Percentiles rank a stretch among this genome's conserved stretches.
These are phyloP conservation scores for Nasonia vitripennis DNA, from an alignment of 1,140 invertebrate genomes.

Conservation along the genomic window DNA sequence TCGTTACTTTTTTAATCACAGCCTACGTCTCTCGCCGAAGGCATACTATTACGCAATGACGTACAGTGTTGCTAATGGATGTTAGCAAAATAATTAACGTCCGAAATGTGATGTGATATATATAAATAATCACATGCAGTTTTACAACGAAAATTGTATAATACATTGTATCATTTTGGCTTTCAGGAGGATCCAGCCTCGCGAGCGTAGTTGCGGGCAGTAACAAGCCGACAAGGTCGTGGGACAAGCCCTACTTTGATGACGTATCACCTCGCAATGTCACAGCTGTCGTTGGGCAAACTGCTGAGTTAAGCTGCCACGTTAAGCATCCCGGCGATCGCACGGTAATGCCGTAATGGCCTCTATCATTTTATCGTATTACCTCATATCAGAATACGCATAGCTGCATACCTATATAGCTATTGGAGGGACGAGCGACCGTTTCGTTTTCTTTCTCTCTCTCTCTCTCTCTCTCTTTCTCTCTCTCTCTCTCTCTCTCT, in stretches of 20 bases:
- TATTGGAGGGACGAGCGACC: not conserved
- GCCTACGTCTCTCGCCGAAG: no score
- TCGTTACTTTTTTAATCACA: no score
- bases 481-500: not conserved
- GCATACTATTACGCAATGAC: no score
- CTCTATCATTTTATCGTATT: conserved; percentile 17
- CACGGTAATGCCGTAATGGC: conserved; percentile 81
- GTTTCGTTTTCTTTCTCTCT: not conserved
- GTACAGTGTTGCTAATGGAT: no score
- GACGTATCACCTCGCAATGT: conserved; percentile 88
- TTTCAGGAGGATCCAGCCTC: conserved; percentile 70
- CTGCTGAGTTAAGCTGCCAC: conserved; percentile 86
- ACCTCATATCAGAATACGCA: not conserved
- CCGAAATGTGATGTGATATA: no score
- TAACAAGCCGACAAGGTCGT: conserved; percentile 63
- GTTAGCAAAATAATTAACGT: no score
- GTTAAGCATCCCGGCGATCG: conserved; percentile 91
- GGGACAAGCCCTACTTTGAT: conserved; percentile 88
- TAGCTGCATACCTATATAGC: not conserved
- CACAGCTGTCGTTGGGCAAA: conserved; percentile 88
- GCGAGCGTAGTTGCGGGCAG: conserved; percentile 65
- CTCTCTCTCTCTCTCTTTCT: not conserved
- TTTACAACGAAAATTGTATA: no score
- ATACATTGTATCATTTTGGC: not conserved
- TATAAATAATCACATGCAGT: no score